Base-by-base conservation (phyloP, 1,140 invertebrate genomes). In the Condylostylus longicornis region DNA sequence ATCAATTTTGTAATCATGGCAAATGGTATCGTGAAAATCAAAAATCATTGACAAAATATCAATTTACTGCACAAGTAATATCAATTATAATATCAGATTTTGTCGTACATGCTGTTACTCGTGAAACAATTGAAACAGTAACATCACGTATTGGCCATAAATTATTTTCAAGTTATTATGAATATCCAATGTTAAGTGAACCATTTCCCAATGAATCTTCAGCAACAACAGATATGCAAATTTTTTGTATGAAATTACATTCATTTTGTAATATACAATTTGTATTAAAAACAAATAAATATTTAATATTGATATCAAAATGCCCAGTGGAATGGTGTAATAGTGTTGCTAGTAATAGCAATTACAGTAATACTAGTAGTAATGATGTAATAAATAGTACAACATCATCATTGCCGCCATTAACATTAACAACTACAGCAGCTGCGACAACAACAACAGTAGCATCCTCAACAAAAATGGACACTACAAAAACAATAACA, bases 101-200 rank as follows among this genome's bases (percentile, higher is more conserved):
- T 35, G 67, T 80, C 33, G 52, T 87, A 2, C 80, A 83, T 53
- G 80, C 78, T 0, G 53, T 85, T 1, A 85, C 81, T 2, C 72
- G 77, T 27, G 75, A 75, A 40, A 82, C 81, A 2, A 63, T 87
- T 5, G 81, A 86, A 53, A 77, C 79, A 0, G 84, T 84, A 44
- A 84, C 82, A 1, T 61, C 79, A 19, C 64, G 79, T 22, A 62
- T 75, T 22, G 69, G 72, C 0, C 70, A 77, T 50, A 65, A 70
- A 28, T 47, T 74, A 1, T 61, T 58, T 31, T 47, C 51, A 20
- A 60, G 54, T 45, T 49, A 50, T 4, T 60, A 58, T 19, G 57
- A 60, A 33, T 60, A 60, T 37, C 54, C 53, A 13, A 48, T 50
- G 20, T 41, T 56, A 27, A 46, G 51, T 0, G 45, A 40, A 1